Conservation (phyloP, 2,797 vertebrate genomes). For the Syngnathus acus region DNA sequence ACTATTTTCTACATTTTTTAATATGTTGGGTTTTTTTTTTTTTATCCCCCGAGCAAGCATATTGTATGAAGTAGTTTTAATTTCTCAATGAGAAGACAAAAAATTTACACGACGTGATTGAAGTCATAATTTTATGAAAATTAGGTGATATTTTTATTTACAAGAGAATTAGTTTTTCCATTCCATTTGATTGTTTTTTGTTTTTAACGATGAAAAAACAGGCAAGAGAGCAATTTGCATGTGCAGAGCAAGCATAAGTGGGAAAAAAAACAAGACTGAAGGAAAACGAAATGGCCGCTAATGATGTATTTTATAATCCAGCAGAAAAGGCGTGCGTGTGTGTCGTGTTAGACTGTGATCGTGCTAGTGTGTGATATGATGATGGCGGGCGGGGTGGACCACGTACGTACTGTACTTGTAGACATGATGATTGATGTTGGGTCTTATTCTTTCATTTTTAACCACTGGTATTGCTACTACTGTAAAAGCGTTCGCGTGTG, state of each 20-base stretch:
- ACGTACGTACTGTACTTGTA: slow-evolving; percentile 60
- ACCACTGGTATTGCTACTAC: slow-evolving; percentile 70
- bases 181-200: not conserved
- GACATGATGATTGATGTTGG: slow-evolving; percentile 46
- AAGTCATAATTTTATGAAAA: not conserved
- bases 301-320: slow-evolving; percentile 66
- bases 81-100: not conserved
- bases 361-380: slow-evolving; percentile 2
- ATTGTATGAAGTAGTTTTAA: not conserved
- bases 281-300: slow-evolving; percentile 26
- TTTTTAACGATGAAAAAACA: not conserved
- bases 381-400: slow-evolving; percentile 11
- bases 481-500: slow-evolving; percentile 72
- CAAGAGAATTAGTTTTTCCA: not conserved
- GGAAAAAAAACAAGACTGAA: slow-evolving; percentile 51
- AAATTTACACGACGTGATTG: not conserved
- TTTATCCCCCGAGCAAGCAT: not conserved
- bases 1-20: slow-evolving; percentile 61
- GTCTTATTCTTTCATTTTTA: slow-evolving; percentile 38
- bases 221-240: not conserved
- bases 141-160: not conserved
- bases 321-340: slow-evolving; percentile 33
- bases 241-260: not conserved
- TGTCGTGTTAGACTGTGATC: slow-evolving; percentile 16
- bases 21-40: slow-evolving; percentile 40